Percentiles rank a stretch among this genome's conserved stretches.
These are phyloP conservation scores for Muricea muricata DNA, from an alignment of 92 coral and sea anemone genomes.

Conservation along the genomic window DNA sequence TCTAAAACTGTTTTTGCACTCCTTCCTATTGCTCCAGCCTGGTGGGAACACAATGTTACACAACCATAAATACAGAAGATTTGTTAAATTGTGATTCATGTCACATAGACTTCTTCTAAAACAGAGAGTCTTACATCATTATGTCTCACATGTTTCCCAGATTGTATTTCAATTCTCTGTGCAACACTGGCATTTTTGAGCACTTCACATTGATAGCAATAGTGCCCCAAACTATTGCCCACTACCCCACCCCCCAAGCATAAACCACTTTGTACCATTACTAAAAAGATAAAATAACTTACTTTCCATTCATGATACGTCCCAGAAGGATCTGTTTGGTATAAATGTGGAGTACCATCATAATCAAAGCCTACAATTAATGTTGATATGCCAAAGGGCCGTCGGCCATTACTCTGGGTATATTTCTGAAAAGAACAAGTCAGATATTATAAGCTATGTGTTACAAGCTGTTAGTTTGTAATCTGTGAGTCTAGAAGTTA, in stretches of 20 bases:
- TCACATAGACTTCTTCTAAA: too few relatives aligned
- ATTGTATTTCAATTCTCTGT: too few relatives aligned
- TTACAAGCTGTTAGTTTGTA: too few relatives aligned
- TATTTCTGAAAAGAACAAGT: constrained; percentile 70
- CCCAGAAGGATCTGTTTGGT: constrained; percentile 99
- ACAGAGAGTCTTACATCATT: too few relatives aligned
- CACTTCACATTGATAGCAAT: too few relatives aligned
- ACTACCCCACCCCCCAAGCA: too few relatives aligned
- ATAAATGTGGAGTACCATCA: constrained; percentile 95
- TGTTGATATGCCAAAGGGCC: constrained; percentile 98
- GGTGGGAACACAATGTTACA: not conserved
- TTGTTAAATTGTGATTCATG: too few relatives aligned
- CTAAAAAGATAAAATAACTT: not conserved
- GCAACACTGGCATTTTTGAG: too few relatives aligned
- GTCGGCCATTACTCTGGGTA: constrained; percentile 96
- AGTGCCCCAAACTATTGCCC: too few relatives aligned
- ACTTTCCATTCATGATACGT: constrained; percentile 99
- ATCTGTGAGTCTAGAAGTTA: too few relatives aligned
- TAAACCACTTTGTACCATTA: not conserved
- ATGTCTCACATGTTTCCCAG: too few relatives aligned
- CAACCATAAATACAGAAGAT: too few relatives aligned
- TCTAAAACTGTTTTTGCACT: constrained; percentile 99
- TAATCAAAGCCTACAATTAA: constrained; percentile 95
- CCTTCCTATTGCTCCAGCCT: constrained; percentile 99
- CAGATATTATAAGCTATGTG: not conserved